Evolutionary conservation across 2,797 vertebrate species (phyloP), one percentile per base, ranked within the genome.

Genomic region (Leptoclinus maculatus): DNA sequence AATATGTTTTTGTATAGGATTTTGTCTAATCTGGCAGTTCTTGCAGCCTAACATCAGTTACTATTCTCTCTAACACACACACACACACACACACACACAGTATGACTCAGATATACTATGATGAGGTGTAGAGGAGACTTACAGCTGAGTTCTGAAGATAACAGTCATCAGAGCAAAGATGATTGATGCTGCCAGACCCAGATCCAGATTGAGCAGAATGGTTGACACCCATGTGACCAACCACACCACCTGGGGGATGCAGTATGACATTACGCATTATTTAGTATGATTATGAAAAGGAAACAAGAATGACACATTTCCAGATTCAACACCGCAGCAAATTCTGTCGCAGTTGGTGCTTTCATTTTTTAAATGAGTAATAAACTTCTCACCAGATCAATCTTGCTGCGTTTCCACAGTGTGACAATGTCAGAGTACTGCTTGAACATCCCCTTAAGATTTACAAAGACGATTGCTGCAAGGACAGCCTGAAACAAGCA

Each of bases 121-220:
- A 73, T 41, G 32, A 47, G 64, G 23, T 58, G 54, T 11, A 95
- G 38, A 59, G 54, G 54, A 74, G n/a, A 78, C 96, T 96, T 90
- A 99, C 98, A 96, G 79, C 90, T 99, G 98, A 11, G 95, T 98
- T 84, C 97, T 97, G 91, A 99, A 94, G 90, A 99, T 97, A 75
- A 99, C 95, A 0, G 97, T 97, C 57, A 99, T 92, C 72, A 99
- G 83, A 62, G 96, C 95, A 56, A 99, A 99, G 32, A 74, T 88
- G 69, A 99, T 91, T 0, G 98, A 96, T 5, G 88, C 96, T 0
- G 84, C 97, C 45, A 99, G 95, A 66, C 98, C 98, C 2, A 99
- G 88, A 85, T 99, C 98, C 90, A 99, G 86, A 79, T 98, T 97
- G 65, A 99, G 93, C 23, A 97, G 79, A 62, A 98, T 65, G 0